These are phyloP conservation scores for Nephrotoma guestfalica DNA, from an alignment of 2,888 invertebrate genomes.

Conservation along the genomic window DNA sequence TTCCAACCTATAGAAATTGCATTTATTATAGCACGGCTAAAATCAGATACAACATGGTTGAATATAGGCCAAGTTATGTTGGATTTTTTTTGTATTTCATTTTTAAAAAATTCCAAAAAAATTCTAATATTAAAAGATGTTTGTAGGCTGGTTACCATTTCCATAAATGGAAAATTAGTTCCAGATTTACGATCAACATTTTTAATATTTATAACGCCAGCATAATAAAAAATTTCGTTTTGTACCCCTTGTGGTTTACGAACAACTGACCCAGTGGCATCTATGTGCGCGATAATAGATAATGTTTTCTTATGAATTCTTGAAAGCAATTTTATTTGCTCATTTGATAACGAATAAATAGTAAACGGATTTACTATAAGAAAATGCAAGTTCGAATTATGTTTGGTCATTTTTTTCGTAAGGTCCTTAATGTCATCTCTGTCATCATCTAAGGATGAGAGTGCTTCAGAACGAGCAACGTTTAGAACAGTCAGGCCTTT, in stretches of 20 bases:
- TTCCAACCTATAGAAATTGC: neutral
- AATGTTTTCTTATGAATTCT: neutral
- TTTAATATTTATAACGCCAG: neutral
- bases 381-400: neutral
- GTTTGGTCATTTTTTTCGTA: neutral
- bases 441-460: neutral
- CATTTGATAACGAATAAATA: neutral
- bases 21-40: neutral
- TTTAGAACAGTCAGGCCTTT: neutral
- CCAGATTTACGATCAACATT: neutral
- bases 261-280: neutral
- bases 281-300: neutral
- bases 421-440: neutral
- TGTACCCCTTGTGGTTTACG: neutral
- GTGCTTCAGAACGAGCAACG: neutral
- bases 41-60: neutral
- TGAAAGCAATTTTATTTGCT: neutral
- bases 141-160: neutral
- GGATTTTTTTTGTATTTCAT: neutral
- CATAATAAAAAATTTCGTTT: neutral
- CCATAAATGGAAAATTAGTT: neutral
- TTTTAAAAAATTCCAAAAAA: neutral
- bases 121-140: neutral
- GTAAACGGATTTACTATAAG: neutral
- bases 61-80: neutral